Percentiles rank a stretch among this genome's conserved stretches.
Conservation (phyloP, 2,113 vertebrate genomes). For the Tyrannus savana region DNA sequence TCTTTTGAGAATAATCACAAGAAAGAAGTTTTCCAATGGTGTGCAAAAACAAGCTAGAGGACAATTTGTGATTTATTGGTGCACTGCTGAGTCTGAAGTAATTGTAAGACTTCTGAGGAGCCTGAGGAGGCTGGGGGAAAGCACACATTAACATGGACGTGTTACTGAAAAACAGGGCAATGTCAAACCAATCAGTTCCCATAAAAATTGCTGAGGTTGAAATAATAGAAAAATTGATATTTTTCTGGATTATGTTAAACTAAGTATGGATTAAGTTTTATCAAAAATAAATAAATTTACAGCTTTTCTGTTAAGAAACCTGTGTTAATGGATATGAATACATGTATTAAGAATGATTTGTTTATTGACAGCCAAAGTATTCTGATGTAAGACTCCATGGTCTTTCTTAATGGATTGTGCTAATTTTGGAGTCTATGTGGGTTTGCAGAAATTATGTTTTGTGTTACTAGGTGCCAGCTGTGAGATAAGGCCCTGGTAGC, state of each 20-base stretch:
- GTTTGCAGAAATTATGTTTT: conserved; percentile 43
- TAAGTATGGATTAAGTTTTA: background rate
- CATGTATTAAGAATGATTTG: background rate
- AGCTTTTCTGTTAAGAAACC: conserved; percentile 13
- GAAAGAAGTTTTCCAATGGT: background rate
- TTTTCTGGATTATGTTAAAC: background rate
- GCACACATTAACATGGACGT: background rate
- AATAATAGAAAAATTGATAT: background rate
- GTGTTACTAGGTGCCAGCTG: conserved; percentile 53
- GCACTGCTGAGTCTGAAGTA: conserved; percentile 29
- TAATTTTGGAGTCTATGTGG: conserved; percentile 45
- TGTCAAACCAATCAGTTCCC: background rate
- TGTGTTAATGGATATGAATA: background rate
- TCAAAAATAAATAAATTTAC: background rate
- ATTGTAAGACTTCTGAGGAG: background rate
- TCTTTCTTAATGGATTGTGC: conserved; percentile 32
- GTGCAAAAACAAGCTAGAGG: conserved; percentile 38
- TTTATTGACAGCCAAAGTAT: conserved; percentile 16
- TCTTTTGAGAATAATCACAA: background rate
- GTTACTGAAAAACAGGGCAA: background rate
- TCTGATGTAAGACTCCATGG: background rate
- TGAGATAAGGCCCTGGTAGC: conserved; percentile 45
- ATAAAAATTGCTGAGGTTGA: background rate
- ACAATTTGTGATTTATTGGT: conserved; percentile 44
- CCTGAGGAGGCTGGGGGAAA: background rate